These are phyloP conservation scores for Rana temporaria DNA, from an alignment of 2,113 vertebrate genomes.

Conservation along the genomic window DNA sequence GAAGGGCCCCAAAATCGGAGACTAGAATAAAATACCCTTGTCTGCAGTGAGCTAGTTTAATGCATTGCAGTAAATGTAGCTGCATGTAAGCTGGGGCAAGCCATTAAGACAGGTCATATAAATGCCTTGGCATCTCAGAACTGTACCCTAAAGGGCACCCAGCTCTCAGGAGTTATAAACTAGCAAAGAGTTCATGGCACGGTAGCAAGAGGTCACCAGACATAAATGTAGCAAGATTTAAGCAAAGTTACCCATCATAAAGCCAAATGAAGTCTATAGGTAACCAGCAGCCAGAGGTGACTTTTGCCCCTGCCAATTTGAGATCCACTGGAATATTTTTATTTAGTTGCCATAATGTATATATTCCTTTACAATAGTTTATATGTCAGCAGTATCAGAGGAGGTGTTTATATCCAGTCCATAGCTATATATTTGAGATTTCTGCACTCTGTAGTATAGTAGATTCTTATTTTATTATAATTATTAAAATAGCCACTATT, in stretches of 20 bases:
- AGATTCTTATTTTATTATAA: constrained; percentile 34
- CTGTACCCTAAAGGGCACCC: neutral
- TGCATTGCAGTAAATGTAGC: constrained; percentile 1
- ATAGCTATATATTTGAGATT: constrained; percentile 49
- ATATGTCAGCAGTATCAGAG: constrained; percentile 38
- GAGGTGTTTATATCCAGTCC: constrained; percentile 47
- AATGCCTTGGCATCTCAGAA: constrained; percentile 44
- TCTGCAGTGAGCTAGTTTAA: constrained; percentile 26
- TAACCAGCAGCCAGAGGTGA: neutral
- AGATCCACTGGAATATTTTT: constrained; percentile 32
- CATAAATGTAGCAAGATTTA: neutral
- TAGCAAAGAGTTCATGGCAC: neutral
- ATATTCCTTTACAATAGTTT: constrained; percentile 36
- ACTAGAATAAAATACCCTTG: neutral
- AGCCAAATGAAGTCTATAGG: constrained; percentile 2
- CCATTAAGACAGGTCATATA: neutral
- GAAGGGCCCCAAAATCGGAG: constrained; percentile 33
- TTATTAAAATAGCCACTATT: constrained; percentile 40
- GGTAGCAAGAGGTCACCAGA: neutral
- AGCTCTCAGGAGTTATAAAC: neutral
- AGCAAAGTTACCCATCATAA: neutral
- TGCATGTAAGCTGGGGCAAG: neutral
- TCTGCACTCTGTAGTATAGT: constrained; percentile 48
- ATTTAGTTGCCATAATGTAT: constrained; percentile 21
- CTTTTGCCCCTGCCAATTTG: neutral